phyloP scores from a whole-genome alignment of 2,113 vertebrate species.

The Pangasianodon gigas region DNA sequence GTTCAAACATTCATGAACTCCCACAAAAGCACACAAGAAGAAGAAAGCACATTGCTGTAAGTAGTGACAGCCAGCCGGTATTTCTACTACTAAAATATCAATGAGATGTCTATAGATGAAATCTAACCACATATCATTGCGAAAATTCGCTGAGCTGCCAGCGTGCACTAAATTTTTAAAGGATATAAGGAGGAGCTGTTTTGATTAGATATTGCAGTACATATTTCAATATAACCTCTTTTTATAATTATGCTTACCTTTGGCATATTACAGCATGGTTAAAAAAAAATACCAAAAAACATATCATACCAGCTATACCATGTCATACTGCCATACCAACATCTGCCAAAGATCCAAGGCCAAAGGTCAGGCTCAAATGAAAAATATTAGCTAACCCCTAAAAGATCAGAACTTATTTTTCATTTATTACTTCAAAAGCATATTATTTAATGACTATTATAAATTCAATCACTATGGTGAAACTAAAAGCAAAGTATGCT shows the following conservation, averaged over 20 bases:
- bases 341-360: not conserved
- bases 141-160: not conserved
- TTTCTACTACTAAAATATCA: not conserved
- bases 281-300: not conserved
- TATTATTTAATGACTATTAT: no score
- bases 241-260: not conserved
- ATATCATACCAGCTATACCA: not conserved
- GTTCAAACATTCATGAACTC: not conserved
- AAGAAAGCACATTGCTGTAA: not conserved
- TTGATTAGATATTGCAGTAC: not conserved
- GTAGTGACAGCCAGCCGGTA: not conserved
- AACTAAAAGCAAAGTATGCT: not conserved
- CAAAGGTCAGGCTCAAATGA: not conserved
- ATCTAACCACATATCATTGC: not conserved
- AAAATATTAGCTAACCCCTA: not conserved
- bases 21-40: not conserved
- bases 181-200: not conserved
- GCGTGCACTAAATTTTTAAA: not conserved
- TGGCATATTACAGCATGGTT: not conserved
- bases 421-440: not conserved
- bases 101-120: not conserved
- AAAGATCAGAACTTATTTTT: not conserved
- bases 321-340: not conserved
- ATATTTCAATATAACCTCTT: not conserved
- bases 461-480: not conserved